phyloP scores from a whole-genome alignment of 2,797 vertebrate species.

The Ptychobarbus kaznakovi region DNA sequence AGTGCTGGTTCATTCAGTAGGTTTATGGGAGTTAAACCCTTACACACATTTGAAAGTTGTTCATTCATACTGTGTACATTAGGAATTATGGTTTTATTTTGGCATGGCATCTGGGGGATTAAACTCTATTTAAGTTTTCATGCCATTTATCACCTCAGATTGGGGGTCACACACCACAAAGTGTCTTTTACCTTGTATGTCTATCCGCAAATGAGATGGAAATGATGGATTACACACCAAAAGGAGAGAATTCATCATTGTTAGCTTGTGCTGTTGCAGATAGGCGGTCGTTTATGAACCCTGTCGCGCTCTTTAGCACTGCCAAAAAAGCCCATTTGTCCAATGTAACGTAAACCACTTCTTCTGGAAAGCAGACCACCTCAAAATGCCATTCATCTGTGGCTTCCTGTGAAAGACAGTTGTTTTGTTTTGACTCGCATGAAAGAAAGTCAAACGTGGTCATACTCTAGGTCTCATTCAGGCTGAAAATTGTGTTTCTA shows the following conservation, averaged over 20 bases:
- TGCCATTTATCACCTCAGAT: constrained; percentile 38
- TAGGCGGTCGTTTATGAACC: constrained; percentile 14
- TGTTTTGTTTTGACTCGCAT: constrained; percentile 46
- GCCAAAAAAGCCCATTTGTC: constrained; percentile 46
- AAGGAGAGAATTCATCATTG: constrained; percentile 32
- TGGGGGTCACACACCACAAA: constrained; percentile 15
- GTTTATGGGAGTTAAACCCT: constrained; percentile 27
- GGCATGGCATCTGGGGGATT: neutral
- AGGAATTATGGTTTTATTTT: constrained; percentile 29
- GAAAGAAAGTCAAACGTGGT: neutral
- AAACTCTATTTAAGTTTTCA: constrained; percentile 17
- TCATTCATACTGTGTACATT: constrained; percentile 33
- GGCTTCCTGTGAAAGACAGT: constrained; percentile 26
- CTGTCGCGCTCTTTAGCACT: constrained; percentile 18
- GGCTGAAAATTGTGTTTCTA: neutral
- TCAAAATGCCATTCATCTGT: constrained; percentile 45
- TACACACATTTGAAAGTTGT: constrained; percentile 38
- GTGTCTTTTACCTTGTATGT: constrained; percentile 9
- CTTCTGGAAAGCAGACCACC: constrained; percentile 42
- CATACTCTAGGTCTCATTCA: constrained; percentile 20
- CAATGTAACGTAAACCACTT: constrained; percentile 48
- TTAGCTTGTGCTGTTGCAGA: constrained; percentile 15
- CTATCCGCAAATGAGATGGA: constrained; percentile 47
- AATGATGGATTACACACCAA: constrained; percentile 50
- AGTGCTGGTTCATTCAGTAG: constrained; percentile 7